Evolutionary conservation across 1,140 invertebrate genomes (phyloP).

Genomic region (Drosophila lacteicornis): DNA sequence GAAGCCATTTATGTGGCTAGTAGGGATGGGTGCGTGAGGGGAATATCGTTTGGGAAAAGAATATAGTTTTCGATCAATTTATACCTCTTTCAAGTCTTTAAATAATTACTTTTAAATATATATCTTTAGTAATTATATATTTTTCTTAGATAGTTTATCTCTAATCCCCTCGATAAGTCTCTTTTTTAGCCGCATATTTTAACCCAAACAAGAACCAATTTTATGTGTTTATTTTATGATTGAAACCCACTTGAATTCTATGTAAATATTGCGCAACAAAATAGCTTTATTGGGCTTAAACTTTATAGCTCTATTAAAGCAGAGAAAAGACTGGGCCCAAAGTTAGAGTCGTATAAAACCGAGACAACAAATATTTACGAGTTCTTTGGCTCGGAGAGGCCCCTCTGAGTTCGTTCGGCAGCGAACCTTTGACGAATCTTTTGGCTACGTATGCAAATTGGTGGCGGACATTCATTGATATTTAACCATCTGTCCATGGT

Average conservation of each 20-base stretch:
- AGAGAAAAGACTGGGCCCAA: conserved; percentile 24
- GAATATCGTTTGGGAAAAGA: not conserved
- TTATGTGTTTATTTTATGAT: conserved; percentile 51
- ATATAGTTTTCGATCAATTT: not conserved
- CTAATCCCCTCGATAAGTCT: not conserved
- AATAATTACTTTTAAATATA: not conserved
- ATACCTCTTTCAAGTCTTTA: too few species aligned
- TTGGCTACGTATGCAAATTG: conserved; percentile 35
- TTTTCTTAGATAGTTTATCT: not conserved
- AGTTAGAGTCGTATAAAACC: conserved; percentile 32
- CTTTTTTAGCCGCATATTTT: conserved; percentile 17
- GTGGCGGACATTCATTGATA: conserved; percentile 31
- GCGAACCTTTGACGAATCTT: conserved; percentile 50
- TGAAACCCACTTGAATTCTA: conserved; percentile 55
- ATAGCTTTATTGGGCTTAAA: conserved; percentile 70
- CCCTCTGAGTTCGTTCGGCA: not conserved
- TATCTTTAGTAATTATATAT: not conserved
- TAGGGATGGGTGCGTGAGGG: conserved; percentile 21
- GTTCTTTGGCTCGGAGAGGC: conserved; percentile 43
- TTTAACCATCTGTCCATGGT: conserved; percentile 46
- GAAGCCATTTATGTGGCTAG: conserved; percentile 25
- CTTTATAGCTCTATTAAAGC: conserved; percentile 74
- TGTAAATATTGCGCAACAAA: conserved; percentile 77
- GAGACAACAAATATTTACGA: conserved; percentile 53
- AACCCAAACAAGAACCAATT: conserved; percentile 33